Conservation (phyloP, 2,888 invertebrate genomes). For the Dione juno region DNA sequence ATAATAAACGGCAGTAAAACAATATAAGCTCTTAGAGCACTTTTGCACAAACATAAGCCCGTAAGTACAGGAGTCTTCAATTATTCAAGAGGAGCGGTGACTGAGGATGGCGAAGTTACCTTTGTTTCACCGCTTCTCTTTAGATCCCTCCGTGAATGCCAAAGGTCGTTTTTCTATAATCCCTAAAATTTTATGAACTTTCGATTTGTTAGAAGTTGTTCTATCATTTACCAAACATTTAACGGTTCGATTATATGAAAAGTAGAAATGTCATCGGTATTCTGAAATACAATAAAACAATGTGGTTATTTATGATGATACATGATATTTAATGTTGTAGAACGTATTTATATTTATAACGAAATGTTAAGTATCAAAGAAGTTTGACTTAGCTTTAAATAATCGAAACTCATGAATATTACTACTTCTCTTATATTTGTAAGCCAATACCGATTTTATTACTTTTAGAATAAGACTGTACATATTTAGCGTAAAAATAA, state of each 20-base stretch:
- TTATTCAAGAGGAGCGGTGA: slow-evolving; percentile 54
- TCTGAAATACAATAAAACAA: neutral
- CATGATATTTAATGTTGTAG: too few species aligned
- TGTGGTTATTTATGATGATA: too few species aligned
- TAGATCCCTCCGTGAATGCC: slow-evolving; percentile 57
- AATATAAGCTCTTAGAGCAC: slow-evolving; percentile 22
- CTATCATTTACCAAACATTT: slow-evolving; percentile 23
- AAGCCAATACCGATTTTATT: slow-evolving; percentile 4
- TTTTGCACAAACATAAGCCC: slow-evolving; percentile 31
- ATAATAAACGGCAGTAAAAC: slow-evolving; percentile 4
- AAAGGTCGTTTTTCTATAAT: slow-evolving; percentile 55
- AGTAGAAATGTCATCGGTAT: neutral
- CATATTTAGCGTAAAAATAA: too few species aligned
- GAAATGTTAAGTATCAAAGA: neutral
- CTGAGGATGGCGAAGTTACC: slow-evolving; percentile 43
- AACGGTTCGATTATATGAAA: neutral
- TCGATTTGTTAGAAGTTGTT: slow-evolving; percentile 34
- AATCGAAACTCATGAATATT: slow-evolving; percentile 9
- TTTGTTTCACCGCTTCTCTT: slow-evolving; percentile 48
- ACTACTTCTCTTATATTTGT: slow-evolving; percentile 5
- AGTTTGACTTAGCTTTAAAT: neutral
- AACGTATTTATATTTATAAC: neutral
- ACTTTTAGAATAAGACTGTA: neutral
- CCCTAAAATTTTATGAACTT: slow-evolving; percentile 34
- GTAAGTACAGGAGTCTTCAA: slow-evolving; percentile 48